phyloP scores from a whole-genome alignment of 2,888 invertebrate genomes.

The Euphydryas editha region DNA sequence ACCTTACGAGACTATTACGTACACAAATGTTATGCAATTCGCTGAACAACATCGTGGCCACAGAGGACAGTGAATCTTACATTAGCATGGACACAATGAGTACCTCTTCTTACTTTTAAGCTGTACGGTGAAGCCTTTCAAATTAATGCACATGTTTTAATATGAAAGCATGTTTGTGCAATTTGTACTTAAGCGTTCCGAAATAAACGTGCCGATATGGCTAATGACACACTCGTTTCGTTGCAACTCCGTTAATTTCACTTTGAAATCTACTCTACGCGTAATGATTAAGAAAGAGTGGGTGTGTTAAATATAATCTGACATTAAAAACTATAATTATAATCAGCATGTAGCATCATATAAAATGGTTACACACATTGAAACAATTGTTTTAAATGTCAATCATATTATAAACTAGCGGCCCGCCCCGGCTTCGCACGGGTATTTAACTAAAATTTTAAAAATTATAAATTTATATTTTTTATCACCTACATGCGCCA shows the following conservation, averaged over 20 bases:
- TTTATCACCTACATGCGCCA: no score
- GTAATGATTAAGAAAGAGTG: slow-evolving; percentile 22
- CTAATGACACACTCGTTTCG: slow-evolving; percentile 45
- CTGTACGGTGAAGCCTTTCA: slow-evolving; percentile 56
- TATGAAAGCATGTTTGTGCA: slow-evolving; percentile 55
- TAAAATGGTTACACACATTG: slow-evolving; percentile 39
- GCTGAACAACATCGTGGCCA: slow-evolving; percentile 51
- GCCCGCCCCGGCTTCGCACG: no score
- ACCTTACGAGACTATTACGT: slow-evolving; percentile 18
- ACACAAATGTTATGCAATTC: slow-evolving; percentile 48
- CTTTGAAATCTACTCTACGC: slow-evolving; percentile 37
- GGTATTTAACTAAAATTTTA: no score
- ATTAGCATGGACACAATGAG: slow-evolving; percentile 66
- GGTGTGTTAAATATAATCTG: slow-evolving; percentile 21
- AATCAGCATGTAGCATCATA: slow-evolving; percentile 31
- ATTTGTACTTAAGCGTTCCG: slow-evolving; percentile 50
- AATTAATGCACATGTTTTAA: slow-evolving; percentile 62
- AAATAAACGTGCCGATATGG: slow-evolving; percentile 48
- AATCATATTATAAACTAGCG: no score
- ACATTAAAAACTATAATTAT: slow-evolving; percentile 18
- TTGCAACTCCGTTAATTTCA: slow-evolving; percentile 40
- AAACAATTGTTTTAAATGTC: slow-evolving; percentile 66
- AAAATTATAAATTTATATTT: no score
- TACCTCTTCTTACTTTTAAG: slow-evolving; percentile 45
- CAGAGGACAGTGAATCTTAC: slow-evolving; percentile 54